Conservation (phyloP, 1,140 invertebrate species). For the Drosophila ercepeae region DNA sequence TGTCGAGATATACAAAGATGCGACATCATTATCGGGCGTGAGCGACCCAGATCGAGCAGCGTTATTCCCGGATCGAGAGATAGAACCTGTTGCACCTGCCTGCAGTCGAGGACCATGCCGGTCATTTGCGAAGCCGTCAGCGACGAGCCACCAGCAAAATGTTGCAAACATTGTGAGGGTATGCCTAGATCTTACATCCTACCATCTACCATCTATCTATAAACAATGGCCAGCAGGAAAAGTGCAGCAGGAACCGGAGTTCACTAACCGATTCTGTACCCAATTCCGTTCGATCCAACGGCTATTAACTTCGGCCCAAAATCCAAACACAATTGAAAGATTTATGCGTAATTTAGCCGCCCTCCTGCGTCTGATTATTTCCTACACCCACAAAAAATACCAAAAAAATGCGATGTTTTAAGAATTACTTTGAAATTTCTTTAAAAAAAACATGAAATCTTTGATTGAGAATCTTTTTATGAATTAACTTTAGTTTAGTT, state of each 20-base stretch:
- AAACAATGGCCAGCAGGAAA: slow-evolving; percentile 17
- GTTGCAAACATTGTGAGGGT: slow-evolving; percentile 84
- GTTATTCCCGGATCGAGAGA: slow-evolving; percentile 1
- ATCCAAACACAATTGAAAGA: slow-evolving; percentile 79
- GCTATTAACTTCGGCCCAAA: slow-evolving; percentile 71
- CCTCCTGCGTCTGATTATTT: slow-evolving; percentile 2
- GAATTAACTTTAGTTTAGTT: too few species aligned
- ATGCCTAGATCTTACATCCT: slow-evolving; percentile 74
- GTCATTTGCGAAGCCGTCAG: slow-evolving; percentile 82
- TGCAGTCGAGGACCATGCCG: slow-evolving; percentile 78
- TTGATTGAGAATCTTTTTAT: too few species aligned
- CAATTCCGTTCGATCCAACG: slow-evolving; percentile 28
- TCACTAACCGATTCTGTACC: slow-evolving; percentile 67
- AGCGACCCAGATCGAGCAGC: not conserved
- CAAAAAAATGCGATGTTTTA: too few species aligned
- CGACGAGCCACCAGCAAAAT: slow-evolving; percentile 84
- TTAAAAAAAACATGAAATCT: not conserved
- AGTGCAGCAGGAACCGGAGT: slow-evolving; percentile 47
- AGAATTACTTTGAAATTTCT: too few species aligned
- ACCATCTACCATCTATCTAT: slow-evolving; percentile 18
- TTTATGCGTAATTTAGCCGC: slow-evolving; percentile 68
- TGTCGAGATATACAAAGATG: not conserved
- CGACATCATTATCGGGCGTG: not conserved
- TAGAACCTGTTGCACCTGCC: not conserved
- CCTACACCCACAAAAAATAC: not conserved